Evolutionary conservation across 2,888 invertebrate genomes (phyloP).

Genomic region (Hoplodrina ambigua): DNA sequence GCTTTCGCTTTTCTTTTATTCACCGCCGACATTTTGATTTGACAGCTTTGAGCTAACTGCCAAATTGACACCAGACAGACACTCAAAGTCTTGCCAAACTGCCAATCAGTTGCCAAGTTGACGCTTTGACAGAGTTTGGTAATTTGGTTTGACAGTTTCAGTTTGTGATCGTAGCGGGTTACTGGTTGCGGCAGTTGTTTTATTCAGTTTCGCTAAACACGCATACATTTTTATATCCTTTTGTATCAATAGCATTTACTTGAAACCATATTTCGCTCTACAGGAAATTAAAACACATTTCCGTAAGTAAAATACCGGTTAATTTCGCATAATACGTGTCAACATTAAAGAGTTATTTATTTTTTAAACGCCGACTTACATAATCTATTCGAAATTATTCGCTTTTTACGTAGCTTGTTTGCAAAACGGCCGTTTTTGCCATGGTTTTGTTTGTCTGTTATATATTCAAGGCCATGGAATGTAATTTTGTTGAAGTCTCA

Average conservation of each 20-base stretch:
- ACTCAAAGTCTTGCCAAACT: too few species aligned
- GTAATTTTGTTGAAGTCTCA: constrained; percentile 42
- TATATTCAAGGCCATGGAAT: constrained; percentile 64
- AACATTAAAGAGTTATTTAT: constrained; percentile 3
- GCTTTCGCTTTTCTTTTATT: too few species aligned
- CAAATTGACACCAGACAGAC: too few species aligned
- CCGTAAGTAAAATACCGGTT: constrained; percentile 38
- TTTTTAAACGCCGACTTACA: constrained; percentile 50
- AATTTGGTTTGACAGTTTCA: not conserved
- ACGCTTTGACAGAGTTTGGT: too few species aligned
- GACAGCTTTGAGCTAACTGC: too few species aligned
- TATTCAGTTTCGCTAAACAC: constrained; percentile 19
- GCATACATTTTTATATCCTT: constrained; percentile 19
- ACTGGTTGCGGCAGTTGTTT: not conserved
- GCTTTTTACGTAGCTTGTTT: constrained; percentile 26
- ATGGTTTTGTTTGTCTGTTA: constrained; percentile 29
- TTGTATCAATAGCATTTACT: constrained; percentile 12
- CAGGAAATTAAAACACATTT: constrained; percentile 10
- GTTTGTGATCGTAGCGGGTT: not conserved
- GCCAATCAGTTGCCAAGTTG: too few species aligned
- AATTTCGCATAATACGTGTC: not conserved
- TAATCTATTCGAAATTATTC: constrained; percentile 59
- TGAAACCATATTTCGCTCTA: constrained; percentile 9
- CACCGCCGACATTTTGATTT: constrained; percentile 2
- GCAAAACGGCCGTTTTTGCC: constrained; percentile 39